Evolutionary conservation across 2,888 invertebrate species (phyloP).

Genomic region (Hydropsyche betteni): DNA sequence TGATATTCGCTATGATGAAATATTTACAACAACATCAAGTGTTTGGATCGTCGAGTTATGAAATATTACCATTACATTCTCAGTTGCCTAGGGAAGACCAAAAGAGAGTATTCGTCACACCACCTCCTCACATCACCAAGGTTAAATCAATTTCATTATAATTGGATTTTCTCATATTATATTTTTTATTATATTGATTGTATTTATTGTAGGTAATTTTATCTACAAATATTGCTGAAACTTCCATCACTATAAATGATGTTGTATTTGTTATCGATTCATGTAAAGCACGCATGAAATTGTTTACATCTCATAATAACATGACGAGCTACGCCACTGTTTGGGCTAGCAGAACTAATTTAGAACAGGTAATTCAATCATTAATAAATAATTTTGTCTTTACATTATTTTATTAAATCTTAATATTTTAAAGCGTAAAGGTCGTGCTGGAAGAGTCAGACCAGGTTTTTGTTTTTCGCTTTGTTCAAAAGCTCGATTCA

Average conservation of each 20-base stretch:
- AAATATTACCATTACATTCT: constrained; percentile 94
- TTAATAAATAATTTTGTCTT: constrained; percentile 24
- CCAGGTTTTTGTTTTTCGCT: constrained; percentile 95
- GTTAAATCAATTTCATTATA: constrained; percentile 57
- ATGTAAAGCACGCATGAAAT: constrained; percentile 96
- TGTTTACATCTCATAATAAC: constrained; percentile 98
- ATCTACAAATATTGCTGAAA: constrained; percentile 98
- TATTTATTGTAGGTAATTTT: constrained; percentile 79
- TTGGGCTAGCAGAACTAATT: constrained; percentile 93
- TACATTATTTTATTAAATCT: constrained; percentile 21
- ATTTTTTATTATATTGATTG: constrained; percentile 9
- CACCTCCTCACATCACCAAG: constrained; percentile 86
- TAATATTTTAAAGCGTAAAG: constrained; percentile 70
- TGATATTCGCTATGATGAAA: constrained; percentile 92
- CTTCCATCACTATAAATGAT: constrained; percentile 97
- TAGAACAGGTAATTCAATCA: constrained; percentile 75
- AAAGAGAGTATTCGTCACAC: constrained; percentile 88
- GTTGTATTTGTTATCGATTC: constrained; percentile 98
- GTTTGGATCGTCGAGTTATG: constrained; percentile 75
- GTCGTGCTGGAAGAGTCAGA: constrained; percentile 94
- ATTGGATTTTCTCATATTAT: not conserved
- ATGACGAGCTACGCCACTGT: constrained; percentile 98
- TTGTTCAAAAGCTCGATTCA: constrained; percentile 80
- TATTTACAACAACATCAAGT: constrained; percentile 77
- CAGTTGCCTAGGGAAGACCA: constrained; percentile 97